A percentile compares a stretch with the other conserved stretches of the same genome.
These are phyloP conservation scores for Drosophila stalkeri DNA, from an alignment of 2,888 invertebrate genomes.

Conservation along the genomic window DNA sequence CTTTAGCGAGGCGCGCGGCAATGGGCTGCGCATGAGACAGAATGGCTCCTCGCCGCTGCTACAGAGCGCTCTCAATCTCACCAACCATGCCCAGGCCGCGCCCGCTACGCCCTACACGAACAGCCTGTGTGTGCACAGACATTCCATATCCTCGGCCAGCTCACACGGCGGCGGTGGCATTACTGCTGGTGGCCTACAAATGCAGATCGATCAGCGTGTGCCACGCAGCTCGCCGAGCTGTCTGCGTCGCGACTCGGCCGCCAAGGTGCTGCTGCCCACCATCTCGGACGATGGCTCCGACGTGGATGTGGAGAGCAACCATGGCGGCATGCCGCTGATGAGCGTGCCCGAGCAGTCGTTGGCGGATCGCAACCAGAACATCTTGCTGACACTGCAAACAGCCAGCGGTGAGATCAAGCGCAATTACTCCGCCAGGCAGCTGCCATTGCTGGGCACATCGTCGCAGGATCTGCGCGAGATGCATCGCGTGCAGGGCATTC, in stretches of 20 bases:
- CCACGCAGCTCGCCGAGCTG: slow-evolving; percentile 75
- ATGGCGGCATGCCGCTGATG: slow-evolving; percentile 54
- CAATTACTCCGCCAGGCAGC: slow-evolving; percentile 84
- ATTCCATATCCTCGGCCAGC: slow-evolving; percentile 82
- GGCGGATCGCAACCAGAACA: slow-evolving; percentile 81
- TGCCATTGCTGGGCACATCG: slow-evolving; percentile 82
- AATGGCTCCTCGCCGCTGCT: slow-evolving; percentile 85
- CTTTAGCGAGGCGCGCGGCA: slow-evolving; percentile 85
- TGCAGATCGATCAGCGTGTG: slow-evolving; percentile 83
- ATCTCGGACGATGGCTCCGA: slow-evolving; percentile 82
- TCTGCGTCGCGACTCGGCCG: slow-evolving; percentile 82
- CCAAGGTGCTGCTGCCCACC: slow-evolving; percentile 80
- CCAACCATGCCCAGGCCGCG: slow-evolving; percentile 66
- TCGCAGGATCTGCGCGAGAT: slow-evolving; percentile 82
- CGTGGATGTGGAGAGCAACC: slow-evolving; percentile 59
- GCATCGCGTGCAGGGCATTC: slow-evolving; percentile 75
- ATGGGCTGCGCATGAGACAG: slow-evolving; percentile 85
- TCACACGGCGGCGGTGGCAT: slow-evolving; percentile 70
- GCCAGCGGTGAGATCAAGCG: slow-evolving; percentile 85
- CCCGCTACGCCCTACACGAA: slow-evolving; percentile 67
- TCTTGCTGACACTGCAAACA: slow-evolving; percentile 83
- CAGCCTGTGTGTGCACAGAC: slow-evolving; percentile 80
- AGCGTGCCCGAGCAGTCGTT: slow-evolving; percentile 68
- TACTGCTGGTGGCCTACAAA: slow-evolving; percentile 79
- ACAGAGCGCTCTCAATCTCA: slow-evolving; percentile 85